phyloP scores from a whole-genome alignment of 2,797 vertebrate genomes.

The Centroberyx gerrardi region DNA sequence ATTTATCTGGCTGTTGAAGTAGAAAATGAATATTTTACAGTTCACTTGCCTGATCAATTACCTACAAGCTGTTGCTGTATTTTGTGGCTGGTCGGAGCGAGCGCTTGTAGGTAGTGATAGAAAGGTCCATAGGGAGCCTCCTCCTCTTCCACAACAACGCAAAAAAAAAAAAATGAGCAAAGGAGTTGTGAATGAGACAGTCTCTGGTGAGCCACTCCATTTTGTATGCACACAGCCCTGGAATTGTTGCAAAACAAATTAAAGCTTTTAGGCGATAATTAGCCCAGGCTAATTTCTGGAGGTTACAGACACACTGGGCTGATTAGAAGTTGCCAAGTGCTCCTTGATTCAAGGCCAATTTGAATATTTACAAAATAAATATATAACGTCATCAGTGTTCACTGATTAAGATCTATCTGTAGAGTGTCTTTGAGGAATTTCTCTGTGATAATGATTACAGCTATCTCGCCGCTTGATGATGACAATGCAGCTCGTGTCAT shows the following conservation, averaged over 20 bases:
- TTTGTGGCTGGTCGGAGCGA: slow-evolving; percentile 92
- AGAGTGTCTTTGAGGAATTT: slow-evolving; percentile 38
- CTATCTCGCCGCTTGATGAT: slow-evolving; percentile 14
- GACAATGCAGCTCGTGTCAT: not conserved
- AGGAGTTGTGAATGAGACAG: slow-evolving; percentile 81
- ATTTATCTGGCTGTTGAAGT: slow-evolving; percentile 99
- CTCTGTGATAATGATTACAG: slow-evolving; percentile 27
- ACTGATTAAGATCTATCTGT: slow-evolving; percentile 64
- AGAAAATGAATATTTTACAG: slow-evolving; percentile 99
- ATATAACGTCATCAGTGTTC: slow-evolving; percentile 54
- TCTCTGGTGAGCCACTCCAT: slow-evolving; percentile 79
- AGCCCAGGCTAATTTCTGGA: slow-evolving; percentile 87
- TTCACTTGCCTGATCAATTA: slow-evolving; percentile 99
- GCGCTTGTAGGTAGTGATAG: slow-evolving; percentile 70
- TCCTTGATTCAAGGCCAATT: slow-evolving; percentile 84
- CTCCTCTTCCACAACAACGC: slow-evolving; percentile 65
- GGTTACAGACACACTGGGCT: slow-evolving; percentile 86
- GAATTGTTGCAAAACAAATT: slow-evolving; percentile 91
- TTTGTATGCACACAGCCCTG: slow-evolving; percentile 78
- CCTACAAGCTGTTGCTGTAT: slow-evolving; percentile 99
- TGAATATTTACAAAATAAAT: slow-evolving; percentile 74
- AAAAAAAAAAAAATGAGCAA: slow-evolving; percentile 31
- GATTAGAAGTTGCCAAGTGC: slow-evolving; percentile 86
- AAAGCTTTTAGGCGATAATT: slow-evolving; percentile 89
- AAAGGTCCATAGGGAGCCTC: slow-evolving; percentile 65